A percentile compares a stretch with the other conserved stretches of the same genome.
Conservation (phyloP, 1,140 invertebrate species). For the Papilio dardanus region DNA sequence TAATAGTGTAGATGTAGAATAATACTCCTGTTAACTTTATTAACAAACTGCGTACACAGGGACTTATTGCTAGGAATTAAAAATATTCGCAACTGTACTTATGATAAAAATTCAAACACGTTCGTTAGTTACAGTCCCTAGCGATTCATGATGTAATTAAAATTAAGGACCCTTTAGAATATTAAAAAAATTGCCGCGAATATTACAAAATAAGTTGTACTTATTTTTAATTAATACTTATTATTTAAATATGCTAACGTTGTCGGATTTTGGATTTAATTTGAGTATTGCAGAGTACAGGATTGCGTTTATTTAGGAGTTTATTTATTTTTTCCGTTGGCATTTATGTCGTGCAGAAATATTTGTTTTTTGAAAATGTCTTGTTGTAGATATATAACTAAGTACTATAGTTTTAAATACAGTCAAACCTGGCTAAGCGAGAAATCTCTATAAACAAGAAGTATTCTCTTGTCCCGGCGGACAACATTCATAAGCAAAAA, state of each 20-base stretch:
- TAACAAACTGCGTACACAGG: not conserved
- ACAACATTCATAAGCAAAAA: no score
- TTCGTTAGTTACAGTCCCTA: slow-evolving; percentile 13
- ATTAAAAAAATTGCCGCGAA: not conserved
- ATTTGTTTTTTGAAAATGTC: no score
- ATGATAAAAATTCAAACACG: not conserved
- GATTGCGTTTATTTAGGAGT: not conserved
- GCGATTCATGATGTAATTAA: slow-evolving; percentile 20
- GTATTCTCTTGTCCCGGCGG: no score
- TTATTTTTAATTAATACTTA: slow-evolving; percentile 23
- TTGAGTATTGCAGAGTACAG: not conserved
- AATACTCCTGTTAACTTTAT: not conserved
- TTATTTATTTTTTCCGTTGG: no score
- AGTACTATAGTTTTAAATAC: no score
- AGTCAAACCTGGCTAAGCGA: no score
- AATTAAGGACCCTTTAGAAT: slow-evolving; percentile 13
- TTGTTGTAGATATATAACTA: no score
- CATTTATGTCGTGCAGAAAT: no score
- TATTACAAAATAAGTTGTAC: slow-evolving; percentile 9
- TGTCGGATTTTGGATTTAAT: not conserved
- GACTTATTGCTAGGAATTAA: not conserved
- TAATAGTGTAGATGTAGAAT: not conserved
- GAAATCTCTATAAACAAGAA: no score
- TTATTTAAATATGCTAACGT: not conserved
- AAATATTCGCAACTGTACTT: not conserved